phyloP scores from a whole-genome alignment of 2,888 invertebrate species.

The Timema podura region DNA sequence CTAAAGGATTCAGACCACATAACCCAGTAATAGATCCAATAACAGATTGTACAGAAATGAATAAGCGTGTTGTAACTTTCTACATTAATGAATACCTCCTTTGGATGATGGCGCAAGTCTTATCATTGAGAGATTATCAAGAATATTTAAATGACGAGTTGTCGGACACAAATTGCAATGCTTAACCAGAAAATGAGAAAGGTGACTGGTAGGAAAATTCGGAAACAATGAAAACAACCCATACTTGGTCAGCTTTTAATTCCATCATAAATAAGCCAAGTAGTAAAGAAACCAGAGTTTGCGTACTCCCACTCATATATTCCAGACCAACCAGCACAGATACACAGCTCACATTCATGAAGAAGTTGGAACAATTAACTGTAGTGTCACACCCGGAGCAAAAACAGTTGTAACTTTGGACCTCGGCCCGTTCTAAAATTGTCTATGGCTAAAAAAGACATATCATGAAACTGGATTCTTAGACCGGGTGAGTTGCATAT shows the following conservation, averaged over 20 bases:
- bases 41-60: background rate
- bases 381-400: background rate
- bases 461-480: background rate
- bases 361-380: background rate
- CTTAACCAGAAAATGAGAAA: no score
- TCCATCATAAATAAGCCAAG: background rate
- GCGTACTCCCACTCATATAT: background rate
- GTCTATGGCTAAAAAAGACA: conserved; percentile 1
- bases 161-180: background rate
- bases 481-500: conserved; percentile 2
- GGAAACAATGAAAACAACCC: no score
- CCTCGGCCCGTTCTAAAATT: no score
- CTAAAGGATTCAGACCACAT: background rate
- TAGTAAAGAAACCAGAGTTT: background rate
- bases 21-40: background rate
- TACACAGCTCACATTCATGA: background rate
- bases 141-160: background rate
- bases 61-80: background rate
- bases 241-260: conserved; percentile 2
- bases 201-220: no score
- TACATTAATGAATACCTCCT: background rate
- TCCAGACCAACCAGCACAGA: background rate
- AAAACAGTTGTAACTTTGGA: background rate
- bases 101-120: background rate
- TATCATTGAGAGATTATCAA: background rate